A percentile compares a stretch with the other conserved stretches of the same genome.
phyloP scores from a whole-genome alignment of 2,888 invertebrate genomes.

The Platycheirus albimanus region DNA sequence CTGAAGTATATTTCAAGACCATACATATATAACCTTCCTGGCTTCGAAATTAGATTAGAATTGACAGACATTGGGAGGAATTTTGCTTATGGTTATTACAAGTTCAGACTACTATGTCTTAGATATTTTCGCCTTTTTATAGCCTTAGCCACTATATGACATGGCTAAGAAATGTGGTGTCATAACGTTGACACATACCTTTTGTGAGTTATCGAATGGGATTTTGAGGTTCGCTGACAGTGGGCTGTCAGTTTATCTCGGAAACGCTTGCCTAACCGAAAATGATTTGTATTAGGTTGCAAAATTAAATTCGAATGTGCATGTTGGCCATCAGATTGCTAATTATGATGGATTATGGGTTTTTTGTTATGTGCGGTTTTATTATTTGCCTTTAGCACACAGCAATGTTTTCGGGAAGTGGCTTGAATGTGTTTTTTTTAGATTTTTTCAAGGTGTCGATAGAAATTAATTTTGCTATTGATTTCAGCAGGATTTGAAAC shows the following conservation, averaged over 20 bases:
- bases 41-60: constrained; percentile 34
- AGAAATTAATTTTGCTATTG: too few species aligned
- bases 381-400: constrained; percentile 17
- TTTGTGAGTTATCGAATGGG: constrained; percentile 63
- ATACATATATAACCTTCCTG: constrained; percentile 16
- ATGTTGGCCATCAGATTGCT: constrained; percentile 53
- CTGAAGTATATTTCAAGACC: too few species aligned
- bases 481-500: too few species aligned
- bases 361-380: constrained; percentile 38
- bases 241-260: constrained; percentile 56
- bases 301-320: constrained; percentile 50
- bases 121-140: too few species aligned
- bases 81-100: constrained; percentile 24
- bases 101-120: constrained; percentile 31
- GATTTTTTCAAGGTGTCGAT: background rate
- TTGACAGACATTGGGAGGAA: constrained; percentile 53
- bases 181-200: constrained; percentile 72
- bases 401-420: constrained; percentile 7
- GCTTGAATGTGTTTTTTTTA: background rate
- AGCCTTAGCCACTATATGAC: constrained; percentile 46
- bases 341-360: constrained; percentile 55
- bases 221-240: constrained; percentile 64
- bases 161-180: constrained; percentile 65
- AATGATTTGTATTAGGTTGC: constrained; percentile 63
- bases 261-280: constrained; percentile 58